Base-by-base conservation (phyloP, 2,113 vertebrate species). In the Oryzias woworae region DNA sequence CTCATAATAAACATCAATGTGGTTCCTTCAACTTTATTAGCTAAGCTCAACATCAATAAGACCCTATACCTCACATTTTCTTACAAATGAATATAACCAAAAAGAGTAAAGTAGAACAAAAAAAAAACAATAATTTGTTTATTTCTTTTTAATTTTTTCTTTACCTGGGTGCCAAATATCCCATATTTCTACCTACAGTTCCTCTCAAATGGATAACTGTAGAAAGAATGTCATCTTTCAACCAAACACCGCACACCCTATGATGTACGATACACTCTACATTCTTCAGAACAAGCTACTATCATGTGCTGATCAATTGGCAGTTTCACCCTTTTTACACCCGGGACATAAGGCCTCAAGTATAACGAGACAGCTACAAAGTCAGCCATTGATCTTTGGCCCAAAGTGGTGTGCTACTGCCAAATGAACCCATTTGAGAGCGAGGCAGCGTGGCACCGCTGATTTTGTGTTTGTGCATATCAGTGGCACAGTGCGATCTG, bases 361-460 rank as follows among this genome's bases (percentile, higher is more conserved):
- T 73, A 82, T 83, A 83, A 86, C 81, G 80, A 85, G 82, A 86
- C 77, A 72, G 75, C 48, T 78, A 81, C 77, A 76, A 77, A 74
- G 82, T 68, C 69, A 64, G 52, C 66, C 68, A 83, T 75, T 86
- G 84, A 86, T 88, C 77, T 83, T 56, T 86, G 71, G 74, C 83
- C 75, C 69, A 80, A 60, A 76, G 65, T 66, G 69, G 52, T 60
- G 49, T 3, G 58, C 66, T 44, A 17, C 54, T 48, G 76, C 81
- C 83, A 82, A 81, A 73, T 36, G 24, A 78, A 70, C 43, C 60
- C 24, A 36, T 64, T 67, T 69, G 62, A 77, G 69, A 69, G 66
- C 63, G 55, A 49, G 54, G 67, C 45, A 58, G 71, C 68, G 47
- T 26, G 60, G 46, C 51, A 56, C 63, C 53, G 54, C 47, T 63